Evolutionary conservation across 92 coral and sea anemone genomes (phyloP), one percentile per base, ranked within the genome.

Genomic region (Muricea muricata): DNA sequence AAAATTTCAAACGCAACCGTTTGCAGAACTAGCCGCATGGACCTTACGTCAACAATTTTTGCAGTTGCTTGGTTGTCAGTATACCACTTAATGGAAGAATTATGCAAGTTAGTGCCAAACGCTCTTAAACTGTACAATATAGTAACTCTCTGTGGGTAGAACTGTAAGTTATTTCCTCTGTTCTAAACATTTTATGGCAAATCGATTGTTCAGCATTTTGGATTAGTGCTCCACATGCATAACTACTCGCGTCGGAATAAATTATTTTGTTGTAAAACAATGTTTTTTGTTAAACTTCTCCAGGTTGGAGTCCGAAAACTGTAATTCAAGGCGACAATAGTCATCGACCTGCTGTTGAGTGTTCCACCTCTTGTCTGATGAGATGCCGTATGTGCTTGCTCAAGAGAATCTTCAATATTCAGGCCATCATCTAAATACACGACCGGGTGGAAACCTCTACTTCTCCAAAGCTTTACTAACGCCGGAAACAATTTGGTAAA

Each of bases 381-480:
- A 30, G 78, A 15, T 0, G 79, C 87, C 0, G 20, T 21, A 1
- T 32, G 7, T 1, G 39, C 76, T 60, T 26, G 37, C 21, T 75
- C 84, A 4, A 73, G 31, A 0, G 81, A 29, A 15, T 15, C 32
- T 82, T 82, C 80, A 3, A 88, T 31, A 41, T 18, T 25, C 17
- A 88, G 78, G 0, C 85, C 88, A 72, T 88, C 91, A 33, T 83
- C 85, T 25, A 88, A 65, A 66, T 88, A 88, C 0, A 88, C 88
- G 21, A 88, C 57, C 17, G 63, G 78, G 34, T 83, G 77, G 10
- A 88, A 47, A 0, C 91, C 85, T 21, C 80, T 65, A 13, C 32
- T 20, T 31, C 88, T 26, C 91, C 85, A 88, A 4, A 66, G 50
- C 54, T 88, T 83, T 1, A 83, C 70, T 18, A 75, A n/a, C 14